Evolutionary conservation across 30 jellyfish, hydroid and myxozoan species (phyloP).

Genomic region (Calvadosia cruxmelitensis): DNA sequence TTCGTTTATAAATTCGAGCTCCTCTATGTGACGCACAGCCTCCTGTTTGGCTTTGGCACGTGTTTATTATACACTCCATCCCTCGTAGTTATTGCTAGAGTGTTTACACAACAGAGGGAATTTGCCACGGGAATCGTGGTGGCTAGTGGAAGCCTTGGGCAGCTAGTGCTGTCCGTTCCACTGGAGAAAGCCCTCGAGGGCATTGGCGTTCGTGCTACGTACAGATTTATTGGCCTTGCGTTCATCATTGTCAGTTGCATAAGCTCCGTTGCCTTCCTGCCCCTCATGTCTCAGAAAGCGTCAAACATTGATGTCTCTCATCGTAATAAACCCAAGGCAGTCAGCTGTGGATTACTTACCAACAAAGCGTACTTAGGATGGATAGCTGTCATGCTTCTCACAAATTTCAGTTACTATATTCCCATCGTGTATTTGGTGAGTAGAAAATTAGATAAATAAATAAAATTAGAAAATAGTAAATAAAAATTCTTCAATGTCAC

Average conservation of each 20-base stretch:
- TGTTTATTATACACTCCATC: constrained; percentile 90
- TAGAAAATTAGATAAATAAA: no score
- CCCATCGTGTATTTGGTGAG: constrained; percentile 88
- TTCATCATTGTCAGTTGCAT: no score
- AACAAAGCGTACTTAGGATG: constrained; percentile 42
- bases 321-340: no score
- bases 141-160: constrained; percentile 81
- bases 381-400: constrained; percentile 50
- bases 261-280: no score
- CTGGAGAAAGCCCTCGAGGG: constrained; percentile 31
- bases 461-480: no score
- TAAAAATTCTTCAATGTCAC: no score
- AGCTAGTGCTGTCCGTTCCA: constrained; percentile 64
- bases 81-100: constrained; percentile 55
- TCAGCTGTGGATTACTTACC: constrained; percentile 24
- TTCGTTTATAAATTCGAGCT: constrained; percentile 21
- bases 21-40: constrained; percentile 73
- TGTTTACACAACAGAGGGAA: constrained; percentile 52
- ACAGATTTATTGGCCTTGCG: no score
- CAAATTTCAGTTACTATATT: constrained; percentile 74
- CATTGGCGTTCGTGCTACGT: constrained; percentile 48
- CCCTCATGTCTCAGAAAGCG: no score
- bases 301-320: no score
- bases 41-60: constrained; percentile 88
- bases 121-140: constrained; percentile 82